Base-by-base conservation (phyloP, 2,888 invertebrate genomes). In the Gari tellinella region DNA sequence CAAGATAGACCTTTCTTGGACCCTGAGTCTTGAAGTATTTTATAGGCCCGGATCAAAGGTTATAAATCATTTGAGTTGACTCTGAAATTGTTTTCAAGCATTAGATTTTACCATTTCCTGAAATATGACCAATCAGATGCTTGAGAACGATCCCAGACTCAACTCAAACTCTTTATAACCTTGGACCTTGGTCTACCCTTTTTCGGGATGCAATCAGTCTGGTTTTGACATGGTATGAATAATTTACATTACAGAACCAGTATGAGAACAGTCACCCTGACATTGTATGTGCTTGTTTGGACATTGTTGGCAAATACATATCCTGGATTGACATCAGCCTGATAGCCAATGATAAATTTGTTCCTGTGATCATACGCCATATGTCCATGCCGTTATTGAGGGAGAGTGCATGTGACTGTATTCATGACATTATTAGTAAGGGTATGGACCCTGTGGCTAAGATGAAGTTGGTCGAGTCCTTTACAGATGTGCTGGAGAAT, bases 261-360 rank as follows among this genome's bases (percentile, higher is more conserved):
- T 93, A 92, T 84, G 91, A 92, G 70, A 84, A 73, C 26, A 82
- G 84, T 23, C 83, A 92, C 55, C 89, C 93, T 15, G 91, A 92
- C 60, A 75, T 93, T 55, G 86, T 83, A 7, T 88, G 92, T 67
- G 88, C 91, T 56, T 93, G 93, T 73, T 88, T 94, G 61, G 92
- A 93, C 40, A 93, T 93, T 12, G 92, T 94, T 57, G 94, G 94
- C 1, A 91, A 92, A 23, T 94, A 93, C 84, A 92, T 94, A 15
- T 93, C 93, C 1, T 94, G 94, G 94, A 94, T 94, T 63, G 94
- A 94, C 84, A 93, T 94, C 58, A 91, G 91, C 51, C 90, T 94
- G 38, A 93, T 94, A 23, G 94, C 94, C 48, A 94, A 94, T 82
- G 93, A 94, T 58, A 90, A 92, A 37, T 94, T 94, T 84, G 93